Conservation (phyloP, 2,113 vertebrate species). For the Amia ocellicauda region DNA sequence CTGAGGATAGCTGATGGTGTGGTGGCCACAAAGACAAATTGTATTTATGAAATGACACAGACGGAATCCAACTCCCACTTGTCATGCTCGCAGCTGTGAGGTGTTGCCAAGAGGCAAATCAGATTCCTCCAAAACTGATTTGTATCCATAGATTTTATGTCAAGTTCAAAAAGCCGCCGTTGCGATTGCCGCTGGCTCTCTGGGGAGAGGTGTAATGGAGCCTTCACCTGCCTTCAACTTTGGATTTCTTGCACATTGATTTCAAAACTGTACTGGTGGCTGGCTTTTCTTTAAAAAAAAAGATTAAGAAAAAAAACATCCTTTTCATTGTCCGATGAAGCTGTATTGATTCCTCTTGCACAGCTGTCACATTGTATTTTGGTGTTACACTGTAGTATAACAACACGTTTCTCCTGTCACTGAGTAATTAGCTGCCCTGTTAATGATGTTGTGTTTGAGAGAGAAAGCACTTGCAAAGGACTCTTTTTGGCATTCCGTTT, state of each 20-base stretch:
- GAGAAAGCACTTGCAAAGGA: no score
- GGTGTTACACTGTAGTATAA: neutral
- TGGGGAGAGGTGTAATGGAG: conserved; percentile 29
- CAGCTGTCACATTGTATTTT: conserved; percentile 17
- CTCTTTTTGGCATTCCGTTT: no score
- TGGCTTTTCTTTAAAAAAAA: neutral
- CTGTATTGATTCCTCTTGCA: conserved; percentile 2
- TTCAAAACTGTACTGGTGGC: neutral
- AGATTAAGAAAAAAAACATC: neutral
- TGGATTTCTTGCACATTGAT: neutral
- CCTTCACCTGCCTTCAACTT: conserved; percentile 26
- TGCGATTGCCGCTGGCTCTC: conserved; percentile 27
- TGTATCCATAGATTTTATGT: conserved; percentile 36
- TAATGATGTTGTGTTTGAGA: no score
- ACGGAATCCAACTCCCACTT: neutral
- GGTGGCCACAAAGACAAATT: conserved; percentile 23
- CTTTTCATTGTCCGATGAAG: neutral
- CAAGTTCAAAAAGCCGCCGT: conserved; percentile 21
- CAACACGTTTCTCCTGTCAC: no score
- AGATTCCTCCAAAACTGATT: conserved; percentile 34
- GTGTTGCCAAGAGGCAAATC: conserved; percentile 12
- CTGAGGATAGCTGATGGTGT: conserved; percentile 13
- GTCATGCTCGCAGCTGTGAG: neutral
- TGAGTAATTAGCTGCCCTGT: no score
- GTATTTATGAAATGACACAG: neutral